Evolutionary conservation across 2,113 vertebrate species (phyloP).

Genomic region (Rhegmatorhina hoffmannsi): DNA sequence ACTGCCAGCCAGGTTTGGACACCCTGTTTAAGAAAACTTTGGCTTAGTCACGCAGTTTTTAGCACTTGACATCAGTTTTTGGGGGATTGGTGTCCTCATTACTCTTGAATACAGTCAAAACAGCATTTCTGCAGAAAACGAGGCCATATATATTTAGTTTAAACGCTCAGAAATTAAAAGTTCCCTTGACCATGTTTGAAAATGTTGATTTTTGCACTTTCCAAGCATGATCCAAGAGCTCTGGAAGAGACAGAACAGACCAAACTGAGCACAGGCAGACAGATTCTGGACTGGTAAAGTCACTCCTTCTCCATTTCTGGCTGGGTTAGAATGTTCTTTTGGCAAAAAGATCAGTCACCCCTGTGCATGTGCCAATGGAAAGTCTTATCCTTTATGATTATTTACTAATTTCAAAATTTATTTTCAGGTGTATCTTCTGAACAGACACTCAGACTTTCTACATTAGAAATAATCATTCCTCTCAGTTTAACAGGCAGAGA

Average conservation of each 20-base stretch:
- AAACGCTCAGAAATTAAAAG: background rate
- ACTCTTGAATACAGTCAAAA: background rate
- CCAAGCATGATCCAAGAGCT: background rate
- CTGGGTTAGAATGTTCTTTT: background rate
- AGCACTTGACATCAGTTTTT: background rate
- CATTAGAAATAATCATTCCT: slow-evolving; percentile 57
- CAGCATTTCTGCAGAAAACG: background rate
- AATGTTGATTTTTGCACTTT: background rate
- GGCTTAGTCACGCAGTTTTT: background rate
- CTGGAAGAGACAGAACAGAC: background rate
- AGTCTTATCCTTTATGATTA: background rate
- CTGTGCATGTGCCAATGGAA: background rate
- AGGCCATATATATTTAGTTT: background rate
- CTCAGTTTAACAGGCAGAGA: background rate
- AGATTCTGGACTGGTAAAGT: background rate
- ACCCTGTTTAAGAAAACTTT: background rate
- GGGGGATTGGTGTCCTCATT: background rate
- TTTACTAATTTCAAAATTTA: background rate
- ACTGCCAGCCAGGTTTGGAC: background rate
- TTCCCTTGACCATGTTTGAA: background rate
- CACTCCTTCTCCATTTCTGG: background rate
- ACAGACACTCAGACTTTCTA: background rate
- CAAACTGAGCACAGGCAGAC: background rate
- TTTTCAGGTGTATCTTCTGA: slow-evolving; percentile 41
- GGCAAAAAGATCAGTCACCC: too few species aligned